A percentile compares a stretch with the other conserved stretches of the same genome.
These are phyloP conservation scores for Melanotaenia boesemani DNA, from an alignment of 2,797 vertebrate genomes.

Conservation along the genomic window DNA sequence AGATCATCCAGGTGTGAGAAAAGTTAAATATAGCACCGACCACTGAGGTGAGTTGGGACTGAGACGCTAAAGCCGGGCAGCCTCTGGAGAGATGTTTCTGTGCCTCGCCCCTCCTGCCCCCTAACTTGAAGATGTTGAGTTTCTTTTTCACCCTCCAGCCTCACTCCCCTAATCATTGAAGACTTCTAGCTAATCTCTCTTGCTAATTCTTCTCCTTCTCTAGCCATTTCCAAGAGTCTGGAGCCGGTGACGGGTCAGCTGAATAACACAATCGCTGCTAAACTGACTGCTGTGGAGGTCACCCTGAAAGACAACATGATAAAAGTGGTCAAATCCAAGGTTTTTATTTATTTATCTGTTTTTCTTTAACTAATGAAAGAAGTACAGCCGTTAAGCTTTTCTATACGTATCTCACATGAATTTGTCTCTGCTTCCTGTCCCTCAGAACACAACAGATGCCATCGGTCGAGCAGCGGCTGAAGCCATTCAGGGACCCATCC, in stretches of 20 bases:
- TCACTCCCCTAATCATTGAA: constrained; percentile 21
- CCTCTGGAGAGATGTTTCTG: constrained; percentile 25
- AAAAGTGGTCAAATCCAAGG: constrained; percentile 98
- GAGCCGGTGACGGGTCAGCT: constrained; percentile 92
- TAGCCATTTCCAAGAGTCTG: constrained; percentile 94
- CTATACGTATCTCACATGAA: background rate
- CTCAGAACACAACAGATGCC: constrained; percentile 92
- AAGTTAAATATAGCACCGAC: constrained; percentile 37
- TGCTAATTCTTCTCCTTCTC: constrained; percentile 21
- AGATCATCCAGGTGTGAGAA: constrained; percentile 28
- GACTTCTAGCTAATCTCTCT: constrained; percentile 31
- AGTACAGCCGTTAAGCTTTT: background rate
- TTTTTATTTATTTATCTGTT: constrained; percentile 55
- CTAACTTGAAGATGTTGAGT: constrained; percentile 4
- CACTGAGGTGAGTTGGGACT: constrained; percentile 30
- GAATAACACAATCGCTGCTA: constrained; percentile 88
- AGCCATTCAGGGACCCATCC: constrained; percentile 94
- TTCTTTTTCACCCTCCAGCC: constrained; percentile 7
- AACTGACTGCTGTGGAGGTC: constrained; percentile 91
- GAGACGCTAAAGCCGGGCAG: constrained; percentile 23
- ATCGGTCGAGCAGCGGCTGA: constrained; percentile 93
- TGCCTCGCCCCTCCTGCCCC: constrained; percentile 29
- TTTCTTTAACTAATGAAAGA: background rate
- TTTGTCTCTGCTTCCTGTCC: constrained; percentile 11
- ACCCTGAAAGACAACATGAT: constrained; percentile 92